Evolutionary conservation across 2,797 vertebrate species (phyloP).

Genomic region (Anguilla anguilla): DNA sequence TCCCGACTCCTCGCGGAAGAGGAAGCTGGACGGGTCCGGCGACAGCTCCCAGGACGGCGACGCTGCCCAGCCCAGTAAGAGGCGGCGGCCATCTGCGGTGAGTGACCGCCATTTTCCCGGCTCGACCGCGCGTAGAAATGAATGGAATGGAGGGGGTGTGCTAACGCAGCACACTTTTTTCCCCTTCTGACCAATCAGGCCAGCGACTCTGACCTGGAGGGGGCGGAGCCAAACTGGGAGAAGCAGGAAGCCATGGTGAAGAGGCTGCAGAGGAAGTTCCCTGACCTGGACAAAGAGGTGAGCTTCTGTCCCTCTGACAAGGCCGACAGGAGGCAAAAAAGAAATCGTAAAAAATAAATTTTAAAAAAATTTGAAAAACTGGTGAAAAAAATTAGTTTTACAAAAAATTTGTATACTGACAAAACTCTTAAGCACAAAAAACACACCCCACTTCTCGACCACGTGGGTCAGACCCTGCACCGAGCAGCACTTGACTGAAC

Average conservation of each 20-base stretch:
- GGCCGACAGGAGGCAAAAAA: not conserved
- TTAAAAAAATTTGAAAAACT: not conserved
- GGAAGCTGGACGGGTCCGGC: constrained; percentile 69
- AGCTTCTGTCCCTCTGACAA: constrained; percentile 31
- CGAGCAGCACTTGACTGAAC: too few relatives aligned
- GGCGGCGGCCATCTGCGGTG: constrained; percentile 57
- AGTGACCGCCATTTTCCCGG: not conserved
- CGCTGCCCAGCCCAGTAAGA: constrained; percentile 60
- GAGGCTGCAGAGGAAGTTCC: constrained; percentile 85
- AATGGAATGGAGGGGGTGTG: not conserved
- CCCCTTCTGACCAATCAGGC: constrained; percentile 50
- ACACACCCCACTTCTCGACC: too few relatives aligned
- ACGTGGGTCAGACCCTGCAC: too few relatives aligned
- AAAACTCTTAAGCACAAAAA: too few relatives aligned
- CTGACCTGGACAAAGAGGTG: constrained; percentile 87
- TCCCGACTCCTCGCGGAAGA: constrained; percentile 65
- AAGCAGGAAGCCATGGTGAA: constrained; percentile 82
- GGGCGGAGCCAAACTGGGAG: constrained; percentile 73
- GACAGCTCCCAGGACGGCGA: constrained; percentile 62
- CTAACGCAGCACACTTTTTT: not conserved
- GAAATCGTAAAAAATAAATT: not conserved
- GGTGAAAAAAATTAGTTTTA: not conserved
- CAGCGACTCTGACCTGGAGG: constrained; percentile 61
- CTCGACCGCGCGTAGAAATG: not conserved
- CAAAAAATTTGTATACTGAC: too few relatives aligned